Base-by-base conservation (phyloP, 2,888 invertebrate species). In the Drosophila diplacantha region DNA sequence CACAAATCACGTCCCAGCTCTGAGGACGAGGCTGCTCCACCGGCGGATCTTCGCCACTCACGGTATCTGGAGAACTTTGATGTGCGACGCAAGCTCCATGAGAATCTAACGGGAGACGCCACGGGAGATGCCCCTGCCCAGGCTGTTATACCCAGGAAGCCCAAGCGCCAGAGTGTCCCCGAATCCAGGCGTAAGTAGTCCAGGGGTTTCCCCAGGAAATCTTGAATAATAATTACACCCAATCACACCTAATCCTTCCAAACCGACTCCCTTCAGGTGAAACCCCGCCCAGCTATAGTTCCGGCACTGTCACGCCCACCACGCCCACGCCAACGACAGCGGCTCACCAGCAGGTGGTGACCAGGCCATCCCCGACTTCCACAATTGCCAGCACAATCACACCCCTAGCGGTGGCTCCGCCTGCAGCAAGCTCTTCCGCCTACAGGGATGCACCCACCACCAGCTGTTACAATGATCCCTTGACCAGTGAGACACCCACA, bases 21-120 rank as follows among this genome's bases (percentile, higher is more conserved):
- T 4, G 88, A 87, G 63, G 88, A 88, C 6, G 88, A 88, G 47
- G 41, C 62, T n/a, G 31, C 26, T 7, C 65, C 64, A 1, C 56
- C 52, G 4, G 43, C 24, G n/a, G 81, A 80, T 52, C 66, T 84
- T 12, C 83, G 88, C 0, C 88, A 88, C 50, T 88, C 88, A 2
- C 81, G 87, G 9, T 88, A 88, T 46, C 75, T 88, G 32, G 88
- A 88, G 69, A 88, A 81, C 61, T 88, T 88, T 55, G 88, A 88
- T 68, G 87, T 88, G 38, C 87, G 86, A 35, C 85, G 85, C 38
- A 87, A 86, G 60, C 84, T 85, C 43, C 86, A 86, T 32, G 87
- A 87, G 53, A 85, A 87, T 53, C 74, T 85, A 20, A 60, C 83
- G 9, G 26, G 26, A 8, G 53, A 47, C 5, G 0, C 12, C 6